A percentile compares a stretch with the other conserved stretches of the same genome.
Evolutionary conservation across 2,888 invertebrate species (phyloP).

Genomic region (Rhagium mordax): DNA sequence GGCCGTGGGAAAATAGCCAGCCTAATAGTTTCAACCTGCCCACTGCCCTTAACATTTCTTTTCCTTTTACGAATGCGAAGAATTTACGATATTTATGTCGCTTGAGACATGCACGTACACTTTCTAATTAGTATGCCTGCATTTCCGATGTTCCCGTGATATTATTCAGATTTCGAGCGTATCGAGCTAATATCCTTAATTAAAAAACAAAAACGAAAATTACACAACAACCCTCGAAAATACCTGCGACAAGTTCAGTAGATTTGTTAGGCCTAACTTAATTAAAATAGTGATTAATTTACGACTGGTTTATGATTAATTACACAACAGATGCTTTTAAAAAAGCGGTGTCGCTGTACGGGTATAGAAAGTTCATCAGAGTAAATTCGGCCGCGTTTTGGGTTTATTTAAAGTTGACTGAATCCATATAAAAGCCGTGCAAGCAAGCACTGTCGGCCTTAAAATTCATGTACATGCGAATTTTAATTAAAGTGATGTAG

Average conservation of each 20-base stretch:
- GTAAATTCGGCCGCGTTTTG: conserved; percentile 24
- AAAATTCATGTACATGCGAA: conserved; percentile 46
- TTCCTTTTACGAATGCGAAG: no score
- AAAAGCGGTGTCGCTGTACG: not conserved
- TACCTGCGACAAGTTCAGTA: not conserved
- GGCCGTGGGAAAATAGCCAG: no score
- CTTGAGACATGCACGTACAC: no score
- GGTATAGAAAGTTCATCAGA: not conserved
- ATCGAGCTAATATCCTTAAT: not conserved
- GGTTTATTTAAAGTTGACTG: conserved; percentile 36
- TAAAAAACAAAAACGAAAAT: not conserved
- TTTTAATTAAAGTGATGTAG: conserved; percentile 52
- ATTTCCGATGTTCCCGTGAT: not conserved
- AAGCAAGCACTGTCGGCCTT: conserved; percentile 37
- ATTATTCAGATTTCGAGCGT: not conserved
- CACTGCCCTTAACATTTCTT: no score
- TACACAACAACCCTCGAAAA: not conserved
- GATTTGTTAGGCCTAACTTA: not conserved
- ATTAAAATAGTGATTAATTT: not conserved
- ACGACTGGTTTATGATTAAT: not conserved
- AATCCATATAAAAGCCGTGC: conserved; percentile 34
- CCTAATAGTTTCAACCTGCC: no score
- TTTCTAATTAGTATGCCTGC: not conserved
- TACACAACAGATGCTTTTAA: not conserved
- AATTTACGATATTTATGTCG: no score